A percentile compares a stretch with the other conserved stretches of the same genome.
phyloP scores from a whole-genome alignment of 2,113 vertebrate species.

The Scomber colias region DNA sequence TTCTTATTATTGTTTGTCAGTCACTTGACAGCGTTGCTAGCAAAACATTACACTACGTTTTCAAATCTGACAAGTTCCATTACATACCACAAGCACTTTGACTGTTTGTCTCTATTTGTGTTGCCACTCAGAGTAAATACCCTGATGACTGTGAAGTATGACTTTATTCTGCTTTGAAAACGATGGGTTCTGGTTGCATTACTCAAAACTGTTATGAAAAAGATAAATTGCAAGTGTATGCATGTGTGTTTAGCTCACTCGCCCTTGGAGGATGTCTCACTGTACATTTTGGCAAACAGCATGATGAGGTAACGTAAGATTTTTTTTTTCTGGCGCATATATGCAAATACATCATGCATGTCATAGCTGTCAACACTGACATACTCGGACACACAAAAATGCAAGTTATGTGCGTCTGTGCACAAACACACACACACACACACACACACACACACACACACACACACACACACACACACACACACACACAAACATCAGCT shows the following conservation, averaged over 20 bases:
- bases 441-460: conserved; percentile 26
- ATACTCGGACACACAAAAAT: neutral
- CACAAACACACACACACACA: neutral
- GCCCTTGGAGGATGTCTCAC: conserved; percentile 12
- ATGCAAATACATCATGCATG: conserved; percentile 44
- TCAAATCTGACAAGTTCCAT: neutral
- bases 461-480: neutral
- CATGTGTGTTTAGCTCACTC: conserved; percentile 36
- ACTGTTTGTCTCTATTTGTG: neutral
- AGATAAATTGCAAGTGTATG: neutral
- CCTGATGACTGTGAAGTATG: conserved; percentile 5
- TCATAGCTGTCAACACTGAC: conserved; percentile 34
- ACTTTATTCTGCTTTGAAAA: conserved; percentile 20
- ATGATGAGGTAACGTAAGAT: conserved; percentile 46
- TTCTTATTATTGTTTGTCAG: neutral
- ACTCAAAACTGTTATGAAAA: conserved; percentile 27
- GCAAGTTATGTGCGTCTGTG: conserved; percentile 1
- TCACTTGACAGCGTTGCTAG: neutral
- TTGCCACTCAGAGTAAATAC: neutral
- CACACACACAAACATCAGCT: conserved; percentile 5
- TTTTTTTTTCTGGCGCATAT: conserved; percentile 21
- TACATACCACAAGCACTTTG: neutral
- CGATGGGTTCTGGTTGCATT: conserved; percentile 12
- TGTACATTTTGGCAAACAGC: conserved; percentile 41
- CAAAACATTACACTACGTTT: neutral